Evolutionary conservation across 2,113 vertebrate species (phyloP), one percentile per base, ranked within the genome.

Genomic region (Microtus ochrogaster): DNA sequence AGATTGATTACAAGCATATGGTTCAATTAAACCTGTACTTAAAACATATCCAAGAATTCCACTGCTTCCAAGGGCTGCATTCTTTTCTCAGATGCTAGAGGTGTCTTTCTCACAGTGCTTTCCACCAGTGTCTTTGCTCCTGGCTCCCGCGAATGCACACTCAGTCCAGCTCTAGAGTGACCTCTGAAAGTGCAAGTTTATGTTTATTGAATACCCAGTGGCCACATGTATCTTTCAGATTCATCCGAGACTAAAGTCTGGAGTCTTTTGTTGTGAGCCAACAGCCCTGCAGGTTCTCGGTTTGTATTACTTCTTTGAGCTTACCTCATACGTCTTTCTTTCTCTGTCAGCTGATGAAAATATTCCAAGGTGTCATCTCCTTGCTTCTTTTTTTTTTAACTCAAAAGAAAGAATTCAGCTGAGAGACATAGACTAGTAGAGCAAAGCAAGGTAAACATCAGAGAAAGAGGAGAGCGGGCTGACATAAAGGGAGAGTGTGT

Each of bases 11-110:
- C 36, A 88, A 87, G 12, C 33, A 58, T 33, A 58, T 39, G 26
- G 65, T 63, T 95, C 86, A 90, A 90, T 94, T 83, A 78, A 63
- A 68, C 28, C 7, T 79, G 65, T n/a, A 70, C 74, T 61, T 81
- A 58, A 61, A 70, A 44, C 44, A 44, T 21, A n/a, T 47, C 39
- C 30, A 65, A 84, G 36, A 58, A 52, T 65, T 44, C 12, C 65
- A 19, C 14, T 21, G n/a, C 1, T 5, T 90, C 73, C 41, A 8
- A n/a, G 36, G 6, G 3, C 16, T 83, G 90, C 12, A 33, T 58
- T 72, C 26, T 12, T 39, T 47, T 44, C 44, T 30, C 16, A 26
- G 14, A 78, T 65, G 8, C 72, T 16, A 33, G 47, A 11, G 19
- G n/a, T 49, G 7, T 22, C 16, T 8, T 30, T 47, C 4, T 68